Evolutionary conservation across 2,113 vertebrate species (phyloP).

Genomic region (Chascanopsetta lugubris): DNA sequence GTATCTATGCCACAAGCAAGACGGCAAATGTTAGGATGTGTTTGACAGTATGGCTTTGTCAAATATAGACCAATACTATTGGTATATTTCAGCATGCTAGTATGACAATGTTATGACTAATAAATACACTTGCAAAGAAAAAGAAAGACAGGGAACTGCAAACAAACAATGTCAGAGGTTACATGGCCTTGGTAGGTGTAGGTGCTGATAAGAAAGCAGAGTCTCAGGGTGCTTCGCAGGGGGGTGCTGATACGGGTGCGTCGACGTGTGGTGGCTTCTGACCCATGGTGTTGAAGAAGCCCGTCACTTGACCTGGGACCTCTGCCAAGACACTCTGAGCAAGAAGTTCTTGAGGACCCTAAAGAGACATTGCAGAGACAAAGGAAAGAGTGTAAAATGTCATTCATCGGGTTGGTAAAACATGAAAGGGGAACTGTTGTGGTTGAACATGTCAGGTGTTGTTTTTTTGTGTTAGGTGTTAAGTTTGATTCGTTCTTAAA

Average conservation of each 20-base stretch:
- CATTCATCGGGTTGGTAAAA: neutral
- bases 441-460: neutral
- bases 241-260: conserved; percentile 38
- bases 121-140: neutral
- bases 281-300: conserved; percentile 67
- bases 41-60: neutral
- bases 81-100: neutral
- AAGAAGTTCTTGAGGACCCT: conserved; percentile 73
- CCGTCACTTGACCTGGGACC: conserved; percentile 73
- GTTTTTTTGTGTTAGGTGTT: too few relatives aligned
- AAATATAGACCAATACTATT: neutral
- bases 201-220: neutral
- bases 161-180: neutral
- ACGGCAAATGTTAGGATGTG: neutral
- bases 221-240: conserved; percentile 7
- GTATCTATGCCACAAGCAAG: neutral
- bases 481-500: too few relatives aligned
- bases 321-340: conserved; percentile 78
- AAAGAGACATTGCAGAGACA: conserved; percentile 7
- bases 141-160: neutral
- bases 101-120: neutral
- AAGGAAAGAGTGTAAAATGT: neutral
- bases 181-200: neutral
- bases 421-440: neutral
- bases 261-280: conserved; percentile 58